phyloP scores from a whole-genome alignment of 2,888 invertebrate genomes.

The Horisme vitalbata region DNA sequence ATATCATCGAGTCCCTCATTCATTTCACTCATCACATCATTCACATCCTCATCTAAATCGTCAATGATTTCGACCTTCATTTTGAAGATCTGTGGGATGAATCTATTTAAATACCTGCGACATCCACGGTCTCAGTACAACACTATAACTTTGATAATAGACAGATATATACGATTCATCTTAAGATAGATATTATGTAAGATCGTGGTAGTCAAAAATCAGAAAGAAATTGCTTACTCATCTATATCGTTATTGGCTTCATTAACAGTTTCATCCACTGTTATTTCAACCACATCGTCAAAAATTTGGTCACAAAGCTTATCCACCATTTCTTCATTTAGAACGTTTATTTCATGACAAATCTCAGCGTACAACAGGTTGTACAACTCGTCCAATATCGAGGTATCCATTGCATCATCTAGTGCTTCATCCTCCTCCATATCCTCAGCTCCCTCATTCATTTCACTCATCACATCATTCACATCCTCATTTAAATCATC shows the following conservation, averaged over 20 bases:
- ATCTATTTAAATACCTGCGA: too few species aligned
- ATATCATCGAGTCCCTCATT: too few species aligned
- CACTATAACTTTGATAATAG: too few species aligned
- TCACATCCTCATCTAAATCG: too few species aligned
- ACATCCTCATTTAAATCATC: conserved; percentile 1
- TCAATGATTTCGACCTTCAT: too few species aligned
- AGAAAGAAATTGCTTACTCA: too few species aligned
- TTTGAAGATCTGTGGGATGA: not conserved
- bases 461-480: conserved; percentile 2
- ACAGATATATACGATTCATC: too few species aligned
- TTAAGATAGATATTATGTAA: too few species aligned
- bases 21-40: too few species aligned
- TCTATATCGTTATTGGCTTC: not conserved
- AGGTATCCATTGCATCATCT: not conserved
- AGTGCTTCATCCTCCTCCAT: not conserved
- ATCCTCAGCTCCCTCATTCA: conserved; percentile 1
- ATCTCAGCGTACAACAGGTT: conserved; percentile 4
- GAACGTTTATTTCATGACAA: conserved; percentile 3
- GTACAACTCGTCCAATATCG: conserved; percentile 5
- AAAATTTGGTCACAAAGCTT: conserved; percentile 6
- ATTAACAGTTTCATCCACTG: conserved; percentile 2
- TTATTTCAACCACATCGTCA: not conserved
- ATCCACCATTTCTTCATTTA: conserved; percentile 4
- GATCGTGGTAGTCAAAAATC: too few species aligned
- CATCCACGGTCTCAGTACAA: too few species aligned